A percentile compares a stretch with the other conserved stretches of the same genome.
These are phyloP conservation scores for Actenoides lindsayi DNA, from an alignment of 2,113 vertebrate genomes.

Conservation along the genomic window DNA sequence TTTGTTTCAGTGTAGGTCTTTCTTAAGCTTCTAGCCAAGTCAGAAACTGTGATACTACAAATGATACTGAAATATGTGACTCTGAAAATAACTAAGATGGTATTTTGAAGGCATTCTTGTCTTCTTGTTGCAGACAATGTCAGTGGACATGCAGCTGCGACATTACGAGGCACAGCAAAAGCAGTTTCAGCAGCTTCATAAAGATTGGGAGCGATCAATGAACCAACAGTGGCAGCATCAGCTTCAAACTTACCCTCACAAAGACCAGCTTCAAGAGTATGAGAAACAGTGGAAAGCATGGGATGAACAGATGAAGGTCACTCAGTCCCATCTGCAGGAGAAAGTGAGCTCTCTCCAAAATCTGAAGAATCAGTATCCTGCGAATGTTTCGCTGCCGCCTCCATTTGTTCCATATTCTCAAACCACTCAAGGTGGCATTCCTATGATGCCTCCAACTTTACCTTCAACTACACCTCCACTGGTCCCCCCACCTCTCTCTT, in stretches of 20 bases:
- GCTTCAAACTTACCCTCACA: constrained; percentile 93
- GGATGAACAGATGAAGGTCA: constrained; percentile 96
- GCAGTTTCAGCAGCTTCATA: constrained; percentile 89
- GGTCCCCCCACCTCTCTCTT: constrained; percentile 70
- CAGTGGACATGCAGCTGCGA: constrained; percentile 88
- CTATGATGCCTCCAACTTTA: constrained; percentile 70
- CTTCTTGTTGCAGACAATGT: constrained; percentile 84
- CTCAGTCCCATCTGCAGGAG: constrained; percentile 89
- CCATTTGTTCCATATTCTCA: constrained; percentile 83
- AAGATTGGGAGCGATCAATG: constrained; percentile 88
- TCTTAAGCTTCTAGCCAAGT: neutral
- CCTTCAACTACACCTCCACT: constrained; percentile 71
- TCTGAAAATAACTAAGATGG: neutral
- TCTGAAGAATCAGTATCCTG: constrained; percentile 87
- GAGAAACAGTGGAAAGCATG: constrained; percentile 97
- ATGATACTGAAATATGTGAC: neutral
- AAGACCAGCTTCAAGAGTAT: constrained; percentile 95
- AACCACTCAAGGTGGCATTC: constrained; percentile 53
- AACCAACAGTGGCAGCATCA: constrained; percentile 92
- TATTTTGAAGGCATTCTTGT: neutral
- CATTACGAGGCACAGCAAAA: constrained; percentile 93
- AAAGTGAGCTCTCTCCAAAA: constrained; percentile 85
- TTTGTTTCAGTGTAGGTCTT: neutral
- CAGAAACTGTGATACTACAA: neutral
- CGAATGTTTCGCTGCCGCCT: constrained; percentile 79